Conservation (phyloP, 2,888 invertebrate genomes). For the Oxyteleia sp. region DNA sequence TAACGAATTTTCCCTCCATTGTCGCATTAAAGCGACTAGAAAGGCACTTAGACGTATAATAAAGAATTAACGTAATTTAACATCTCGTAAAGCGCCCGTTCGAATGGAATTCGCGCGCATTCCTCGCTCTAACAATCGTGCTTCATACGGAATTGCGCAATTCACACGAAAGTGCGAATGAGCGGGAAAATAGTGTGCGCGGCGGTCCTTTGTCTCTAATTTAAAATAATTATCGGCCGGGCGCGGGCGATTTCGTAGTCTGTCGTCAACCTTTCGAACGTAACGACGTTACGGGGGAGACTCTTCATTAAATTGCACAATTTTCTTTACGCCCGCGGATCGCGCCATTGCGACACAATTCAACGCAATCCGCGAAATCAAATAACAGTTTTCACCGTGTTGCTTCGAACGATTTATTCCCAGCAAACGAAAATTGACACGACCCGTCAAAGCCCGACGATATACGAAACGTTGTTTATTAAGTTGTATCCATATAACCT, state of each 20-base stretch:
- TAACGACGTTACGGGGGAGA: constrained; percentile 3
- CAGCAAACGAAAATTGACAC: too few species aligned
- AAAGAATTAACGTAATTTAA: constrained; percentile 38
- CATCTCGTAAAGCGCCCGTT: constrained; percentile 31
- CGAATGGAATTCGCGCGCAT: constrained; percentile 42
- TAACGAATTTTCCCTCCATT: constrained; percentile 33
- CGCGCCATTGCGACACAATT: constrained; percentile 27
- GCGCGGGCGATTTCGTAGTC: constrained; percentile 21
- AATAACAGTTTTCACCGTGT: too few species aligned
- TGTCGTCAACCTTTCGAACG: constrained; percentile 16
- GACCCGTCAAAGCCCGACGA: too few species aligned
- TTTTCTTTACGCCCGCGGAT: constrained; percentile 33
- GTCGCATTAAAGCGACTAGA: constrained; percentile 23
- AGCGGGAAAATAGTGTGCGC: constrained; percentile 31
- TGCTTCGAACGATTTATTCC: too few species aligned
- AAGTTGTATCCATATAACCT: too few species aligned
- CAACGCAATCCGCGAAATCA: constrained; percentile 52
- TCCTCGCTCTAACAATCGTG: constrained; percentile 28
- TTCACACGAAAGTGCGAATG: constrained; percentile 45
- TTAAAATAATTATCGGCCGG: constrained; percentile 52
- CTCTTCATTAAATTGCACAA: constrained; percentile 49
- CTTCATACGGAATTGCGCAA: constrained; percentile 41
- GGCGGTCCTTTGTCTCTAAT: constrained; percentile 42
- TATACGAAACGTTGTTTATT: too few species aligned
- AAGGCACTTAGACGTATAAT: constrained; percentile 37